Evolutionary conservation across 2,113 vertebrate genomes (phyloP).

Genomic region (Tetraodon nigroviridis): DNA sequence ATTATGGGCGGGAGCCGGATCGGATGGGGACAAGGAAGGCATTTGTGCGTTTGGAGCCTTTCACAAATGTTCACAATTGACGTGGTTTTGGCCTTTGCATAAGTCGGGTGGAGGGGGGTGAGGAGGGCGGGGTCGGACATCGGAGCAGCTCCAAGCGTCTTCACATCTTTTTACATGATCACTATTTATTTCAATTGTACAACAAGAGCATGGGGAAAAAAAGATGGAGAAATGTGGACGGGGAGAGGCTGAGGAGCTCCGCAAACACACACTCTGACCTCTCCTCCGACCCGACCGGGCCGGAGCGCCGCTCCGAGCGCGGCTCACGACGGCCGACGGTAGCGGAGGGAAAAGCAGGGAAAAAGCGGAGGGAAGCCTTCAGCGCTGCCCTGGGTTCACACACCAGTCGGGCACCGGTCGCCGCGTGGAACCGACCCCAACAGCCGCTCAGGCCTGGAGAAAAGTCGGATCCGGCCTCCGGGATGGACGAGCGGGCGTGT

Average conservation of each 20-base stretch:
- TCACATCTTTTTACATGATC: no score
- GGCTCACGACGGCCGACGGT: constrained; percentile 31
- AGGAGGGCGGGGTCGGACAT: no score
- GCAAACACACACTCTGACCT: constrained; percentile 11
- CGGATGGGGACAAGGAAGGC: constrained; percentile 35
- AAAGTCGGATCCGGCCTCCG: not conserved
- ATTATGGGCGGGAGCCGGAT: no score
- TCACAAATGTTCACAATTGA: constrained; percentile 18
- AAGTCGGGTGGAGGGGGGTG: not conserved
- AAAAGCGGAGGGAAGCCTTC: constrained; percentile 37
- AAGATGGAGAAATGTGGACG: no score
- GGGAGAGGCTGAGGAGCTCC: constrained; percentile 1
- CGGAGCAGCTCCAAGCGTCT: no score
- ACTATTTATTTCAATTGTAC: no score
- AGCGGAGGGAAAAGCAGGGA: constrained; percentile 39
- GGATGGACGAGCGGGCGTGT: constrained; percentile 9
- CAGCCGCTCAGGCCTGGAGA: not conserved
- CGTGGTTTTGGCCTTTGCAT: constrained; percentile 11
- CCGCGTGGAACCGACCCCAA: not conserved
- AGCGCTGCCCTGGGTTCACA: constrained; percentile 18
- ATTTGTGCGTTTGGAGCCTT: constrained; percentile 27
- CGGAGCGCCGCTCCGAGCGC: not conserved
- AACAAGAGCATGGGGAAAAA: no score
- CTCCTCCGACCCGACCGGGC: no score
- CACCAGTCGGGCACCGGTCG: not conserved